Conservation (phyloP, 2,888 invertebrate genomes). For the Cyclophora punctaria region DNA sequence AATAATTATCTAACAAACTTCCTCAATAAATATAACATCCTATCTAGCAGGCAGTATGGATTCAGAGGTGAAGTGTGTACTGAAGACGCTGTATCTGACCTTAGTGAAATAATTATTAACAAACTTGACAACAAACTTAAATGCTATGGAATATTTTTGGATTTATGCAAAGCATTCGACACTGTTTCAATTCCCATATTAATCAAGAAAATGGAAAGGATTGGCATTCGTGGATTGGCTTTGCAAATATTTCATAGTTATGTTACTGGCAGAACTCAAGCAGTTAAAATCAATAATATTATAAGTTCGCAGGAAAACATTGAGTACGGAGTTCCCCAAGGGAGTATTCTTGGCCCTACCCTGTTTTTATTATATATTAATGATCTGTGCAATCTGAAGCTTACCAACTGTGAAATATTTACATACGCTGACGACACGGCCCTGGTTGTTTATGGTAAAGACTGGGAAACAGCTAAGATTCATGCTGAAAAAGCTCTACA, state of each 20-base stretch:
- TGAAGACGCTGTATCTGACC: conserved; percentile 1
- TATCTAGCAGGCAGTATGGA: conserved; percentile 8
- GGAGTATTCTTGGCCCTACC: conserved; percentile 11
- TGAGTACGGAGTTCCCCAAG: conserved; percentile 8
- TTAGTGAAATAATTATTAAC: not conserved
- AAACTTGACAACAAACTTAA: not conserved
- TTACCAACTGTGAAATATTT: not conserved
- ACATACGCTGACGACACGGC: conserved; percentile 3
- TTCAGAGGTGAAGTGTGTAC: conserved; percentile 2
- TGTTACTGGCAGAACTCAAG: conserved; percentile 1
- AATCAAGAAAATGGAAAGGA: conserved; percentile 3
- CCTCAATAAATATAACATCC: conserved; percentile 2
- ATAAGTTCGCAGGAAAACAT: not conserved
- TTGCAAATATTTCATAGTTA: conserved; percentile 7
- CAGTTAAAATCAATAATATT: conserved; percentile 1
- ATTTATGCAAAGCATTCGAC: not conserved
- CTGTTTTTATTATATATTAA: not conserved
- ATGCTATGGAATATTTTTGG: not conserved
- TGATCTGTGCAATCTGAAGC: conserved; percentile 5
- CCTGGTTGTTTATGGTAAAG: not conserved
- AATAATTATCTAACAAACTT: conserved; percentile 3
- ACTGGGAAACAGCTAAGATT: not conserved
- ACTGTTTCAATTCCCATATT: conserved; percentile 1
- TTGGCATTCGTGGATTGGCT: conserved; percentile 7
- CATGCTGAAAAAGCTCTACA: conserved; percentile 1